phyloP scores from a whole-genome alignment of 2,888 invertebrate genomes.

The Conomelus anceps region DNA sequence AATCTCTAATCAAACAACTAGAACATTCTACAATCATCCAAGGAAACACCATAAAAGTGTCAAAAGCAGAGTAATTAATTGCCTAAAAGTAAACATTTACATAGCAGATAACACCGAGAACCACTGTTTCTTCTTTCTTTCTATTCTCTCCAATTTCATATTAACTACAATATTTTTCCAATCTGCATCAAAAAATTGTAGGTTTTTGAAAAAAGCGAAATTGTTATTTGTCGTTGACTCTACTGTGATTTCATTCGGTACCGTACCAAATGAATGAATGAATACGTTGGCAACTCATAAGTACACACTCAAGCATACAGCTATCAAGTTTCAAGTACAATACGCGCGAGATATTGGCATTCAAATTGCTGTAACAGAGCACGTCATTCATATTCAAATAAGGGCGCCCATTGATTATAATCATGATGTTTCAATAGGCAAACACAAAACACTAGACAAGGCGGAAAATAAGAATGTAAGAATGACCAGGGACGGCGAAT shows the following conservation, averaged over 20 bases:
- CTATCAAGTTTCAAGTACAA: background rate
- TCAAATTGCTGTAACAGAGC: background rate
- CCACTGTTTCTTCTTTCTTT: no score
- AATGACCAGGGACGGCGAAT: background rate
- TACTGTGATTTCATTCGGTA: background rate
- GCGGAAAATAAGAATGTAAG: background rate
- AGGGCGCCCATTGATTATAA: background rate
- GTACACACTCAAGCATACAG: background rate
- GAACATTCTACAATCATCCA: no score
- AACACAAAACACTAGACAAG: background rate
- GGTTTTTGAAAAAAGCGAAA: no score
- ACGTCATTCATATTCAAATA: background rate
- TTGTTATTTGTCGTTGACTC: background rate
- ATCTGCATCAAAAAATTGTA: no score
- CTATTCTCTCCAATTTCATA: no score
- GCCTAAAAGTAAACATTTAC: no score
- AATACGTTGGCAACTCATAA: background rate
- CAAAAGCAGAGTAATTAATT: no score
- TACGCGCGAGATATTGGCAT: background rate
- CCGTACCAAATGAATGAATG: no score
- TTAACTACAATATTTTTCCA: no score
- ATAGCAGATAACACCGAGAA: no score
- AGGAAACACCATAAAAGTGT: no score
- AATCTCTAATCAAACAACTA: no score
- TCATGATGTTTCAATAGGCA: background rate